Conservation (phyloP, 2,113 vertebrate species). For the Halcyon malimbica region DNA sequence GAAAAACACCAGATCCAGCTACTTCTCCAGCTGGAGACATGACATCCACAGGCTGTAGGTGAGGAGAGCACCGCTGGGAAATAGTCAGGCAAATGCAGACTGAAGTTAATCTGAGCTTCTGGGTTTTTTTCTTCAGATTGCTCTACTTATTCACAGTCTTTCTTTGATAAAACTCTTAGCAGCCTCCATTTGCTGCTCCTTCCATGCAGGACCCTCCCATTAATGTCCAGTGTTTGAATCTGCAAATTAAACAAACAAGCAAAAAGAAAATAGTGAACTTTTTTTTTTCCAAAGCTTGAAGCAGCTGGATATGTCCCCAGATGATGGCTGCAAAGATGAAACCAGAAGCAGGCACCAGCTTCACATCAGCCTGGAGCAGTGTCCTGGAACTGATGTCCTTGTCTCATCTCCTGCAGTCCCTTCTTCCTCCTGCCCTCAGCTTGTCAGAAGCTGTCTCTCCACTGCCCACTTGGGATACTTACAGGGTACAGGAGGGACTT, state of each 20-base stretch:
- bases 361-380: background rate
- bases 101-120: conserved; percentile 6
- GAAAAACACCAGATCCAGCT: background rate
- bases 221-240: background rate
- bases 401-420: background rate
- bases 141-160: conserved; percentile 39
- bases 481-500: background rate
- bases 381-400: background rate
- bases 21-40: background rate
- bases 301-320: background rate
- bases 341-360: background rate
- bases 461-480: background rate
- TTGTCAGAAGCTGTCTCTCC: background rate
- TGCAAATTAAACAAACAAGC: background rate
- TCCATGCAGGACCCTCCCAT: background rate
- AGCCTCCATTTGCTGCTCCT: background rate
- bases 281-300: background rate
- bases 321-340: background rate
- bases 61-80: background rate
- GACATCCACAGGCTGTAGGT: background rate
- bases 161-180: conserved; percentile 17
- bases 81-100: background rate
- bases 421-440: background rate
- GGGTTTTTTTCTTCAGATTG: background rate
- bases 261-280: background rate